These are phyloP conservation scores for Neolamprologus caudopunctatus DNA, from an alignment of 2,113 vertebrate genomes.

Conservation along the genomic window DNA sequence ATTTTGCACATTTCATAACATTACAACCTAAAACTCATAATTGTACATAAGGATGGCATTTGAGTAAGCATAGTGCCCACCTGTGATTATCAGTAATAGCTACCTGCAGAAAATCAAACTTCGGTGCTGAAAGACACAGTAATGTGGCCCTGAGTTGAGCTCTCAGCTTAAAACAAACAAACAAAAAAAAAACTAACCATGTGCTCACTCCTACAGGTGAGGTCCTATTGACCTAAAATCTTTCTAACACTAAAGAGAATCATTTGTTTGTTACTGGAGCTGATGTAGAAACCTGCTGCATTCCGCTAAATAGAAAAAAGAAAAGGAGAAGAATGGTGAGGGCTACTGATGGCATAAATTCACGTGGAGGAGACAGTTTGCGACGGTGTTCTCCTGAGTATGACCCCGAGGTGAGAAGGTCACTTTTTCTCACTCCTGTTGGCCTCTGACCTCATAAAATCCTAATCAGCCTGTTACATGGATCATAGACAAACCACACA, in stretches of 20 bases:
- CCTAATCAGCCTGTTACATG: conserved; percentile 56
- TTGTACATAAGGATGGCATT: not conserved
- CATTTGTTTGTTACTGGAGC: not conserved
- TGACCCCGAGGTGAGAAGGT: conserved; percentile 35
- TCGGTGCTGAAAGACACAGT: not conserved
- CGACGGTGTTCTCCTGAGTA: conserved; percentile 27
- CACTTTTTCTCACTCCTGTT: conserved; percentile 34
- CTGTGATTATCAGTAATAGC: not conserved
- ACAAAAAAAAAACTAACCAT: not conserved
- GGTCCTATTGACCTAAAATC: not conserved
- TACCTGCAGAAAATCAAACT: not conserved
- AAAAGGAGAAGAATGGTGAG: not conserved
- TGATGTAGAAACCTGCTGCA: not conserved
- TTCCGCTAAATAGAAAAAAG: not conserved
- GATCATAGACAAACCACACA: conserved; percentile 27
- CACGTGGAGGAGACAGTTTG: conserved; percentile 8
- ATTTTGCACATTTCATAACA: not conserved
- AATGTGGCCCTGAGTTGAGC: not conserved
- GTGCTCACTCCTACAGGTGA: not conserved
- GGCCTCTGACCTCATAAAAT: conserved; percentile 62
- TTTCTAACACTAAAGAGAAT: not conserved
- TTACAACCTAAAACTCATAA: not conserved
- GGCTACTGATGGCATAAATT: conserved; percentile 4
- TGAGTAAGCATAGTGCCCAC: not conserved
- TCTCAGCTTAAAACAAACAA: not conserved